Evolutionary conservation across 2,113 vertebrate genomes (phyloP), one percentile per base, ranked within the genome.

Genomic region (Pelecanoides urinatrix): DNA sequence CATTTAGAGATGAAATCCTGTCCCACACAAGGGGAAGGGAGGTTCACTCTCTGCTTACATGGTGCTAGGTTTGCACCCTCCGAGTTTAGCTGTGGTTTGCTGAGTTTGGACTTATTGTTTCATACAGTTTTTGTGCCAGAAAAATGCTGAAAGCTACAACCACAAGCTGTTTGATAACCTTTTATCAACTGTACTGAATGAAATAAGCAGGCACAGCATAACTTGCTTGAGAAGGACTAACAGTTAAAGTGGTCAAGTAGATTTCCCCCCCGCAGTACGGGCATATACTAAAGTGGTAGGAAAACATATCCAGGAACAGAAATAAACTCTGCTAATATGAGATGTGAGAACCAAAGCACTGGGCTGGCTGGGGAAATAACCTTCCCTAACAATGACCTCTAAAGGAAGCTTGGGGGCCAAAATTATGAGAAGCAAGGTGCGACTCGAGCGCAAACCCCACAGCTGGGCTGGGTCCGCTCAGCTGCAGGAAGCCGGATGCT

Each of bases 371-470:
- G 32, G 21, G 36, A 79, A 78, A 76, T 29, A 82, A 70, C 8
- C 14, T n/a, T 76, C 62, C 55, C 44, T 66, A 49, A 88, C 30
- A 22, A 21, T 27, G 67, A 79, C 42, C 65, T 91, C 58, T 59
- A 52, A 89, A 86, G 44, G 23, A 71, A 70, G 10, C 71, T 29
- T 56, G 10, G 16, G 32, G 27, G 34, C 7, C 67, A 88, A 88
- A 61, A 47, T 19, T 44, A 23, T 5, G 20, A 52, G 56, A 38
- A 56, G 19, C n/a, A 72, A 50, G 10, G 36, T 52, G n/a, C 3
- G 1, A 23, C 19, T 11, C 9, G 3, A 91, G 32, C 0, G 0
- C 29, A 22, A 19, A 50, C 17, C 63, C 42, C 65, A n/a, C 42
- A 62, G 15, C 29, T 62, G 68, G 63, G 59, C 27, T 84, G 17